Evolutionary conservation across 2,797 vertebrate species (phyloP), one percentile per base, ranked within the genome.

Genomic region (Fistularia commersonii): DNA sequence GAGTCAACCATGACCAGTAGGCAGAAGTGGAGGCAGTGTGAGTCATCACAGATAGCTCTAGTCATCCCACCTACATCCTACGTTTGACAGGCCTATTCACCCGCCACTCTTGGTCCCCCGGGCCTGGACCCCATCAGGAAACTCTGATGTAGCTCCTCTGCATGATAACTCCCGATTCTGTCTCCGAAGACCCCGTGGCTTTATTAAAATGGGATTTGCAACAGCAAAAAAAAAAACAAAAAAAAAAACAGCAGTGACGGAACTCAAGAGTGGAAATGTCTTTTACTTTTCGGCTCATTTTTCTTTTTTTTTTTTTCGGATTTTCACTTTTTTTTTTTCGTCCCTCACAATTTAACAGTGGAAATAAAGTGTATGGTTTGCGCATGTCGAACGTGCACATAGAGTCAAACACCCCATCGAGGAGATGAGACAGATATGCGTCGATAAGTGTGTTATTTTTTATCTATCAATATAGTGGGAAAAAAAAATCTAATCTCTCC

Each of bases 31-130:
- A 83, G 74, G 76, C 71, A 64, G 75, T 7, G 57, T 84, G 84
- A 86, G 55, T 84, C 82, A 84, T 66, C 77, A 48, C 55, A 66
- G 65, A 80, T 72, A 68, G 57, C 70, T 75, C 14, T 10, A 78
- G 67, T 72, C 80, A 55, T 81, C 76, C 80, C 84, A 75, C 78
- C 79, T 77, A 69, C 74, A 8, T 66, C 66, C 72, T 50, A 69
- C 68, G 43, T 72, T 66, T 61, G 63, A 65, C 66, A 61, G 74
- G 70, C 62, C 64, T 69, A 42, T 66, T 78, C 71, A 65, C 51
- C 69, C 46, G 48, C 62, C 67, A 70, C 66, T 71, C 56, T 63
- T 35, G 40, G 51, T 51, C 65, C 45, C 36, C 64, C 53, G 60
- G 59, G 53, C 41, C 60, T 50, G 46, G 38, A 50, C 47, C 57